Base-by-base conservation (phyloP, 2,113 vertebrate species). In the Henicopernis longicauda region DNA sequence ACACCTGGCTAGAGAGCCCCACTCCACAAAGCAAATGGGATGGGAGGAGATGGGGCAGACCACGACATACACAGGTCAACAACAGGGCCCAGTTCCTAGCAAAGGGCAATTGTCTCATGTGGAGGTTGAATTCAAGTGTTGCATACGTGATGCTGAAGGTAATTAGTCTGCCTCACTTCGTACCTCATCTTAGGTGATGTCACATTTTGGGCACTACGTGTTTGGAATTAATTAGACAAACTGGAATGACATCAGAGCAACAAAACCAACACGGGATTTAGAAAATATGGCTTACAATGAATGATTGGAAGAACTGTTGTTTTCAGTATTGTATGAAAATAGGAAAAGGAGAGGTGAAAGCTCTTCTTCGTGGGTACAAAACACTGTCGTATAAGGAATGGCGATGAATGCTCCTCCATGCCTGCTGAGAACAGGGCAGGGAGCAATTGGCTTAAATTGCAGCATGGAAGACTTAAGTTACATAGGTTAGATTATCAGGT, bases 381-480 rank as follows among this genome's bases (percentile, higher is more conserved):
- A 85, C n/a, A 40, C n/a, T 91, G 58, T 13, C 12, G 1, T 6
- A 3, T 13, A 66, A 61, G 27, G 52, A 85, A 9, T 11, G 57
- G 57, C 1, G 0, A 21, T 6, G 40, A 85, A 65, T 32, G 44
- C 44, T 94, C 34, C 44, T 86, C 52, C 19, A 7, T 4, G 19
- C 42, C 59, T 71, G 78, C 82, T 62, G 70, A 61, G 70, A 77
- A 40, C 45, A 74, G 74, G 57, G 86, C 70, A 90, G 65, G 73
- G 61, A 89, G 79, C 42, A 92, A 82, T 21, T 84, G 90, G 31
- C 82, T 90, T 81, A 55, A 72, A 90, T 32, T 76, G 71, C 71
- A 86, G 86, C 61, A 63, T 3, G n/a, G 66, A 70, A 82, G 79
- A 74, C 57, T 88, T 49, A 58, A 71, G 78, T 74, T 44, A 80